Conservation (phyloP, 2,888 invertebrate species). For the Parelbella ahira region DNA sequence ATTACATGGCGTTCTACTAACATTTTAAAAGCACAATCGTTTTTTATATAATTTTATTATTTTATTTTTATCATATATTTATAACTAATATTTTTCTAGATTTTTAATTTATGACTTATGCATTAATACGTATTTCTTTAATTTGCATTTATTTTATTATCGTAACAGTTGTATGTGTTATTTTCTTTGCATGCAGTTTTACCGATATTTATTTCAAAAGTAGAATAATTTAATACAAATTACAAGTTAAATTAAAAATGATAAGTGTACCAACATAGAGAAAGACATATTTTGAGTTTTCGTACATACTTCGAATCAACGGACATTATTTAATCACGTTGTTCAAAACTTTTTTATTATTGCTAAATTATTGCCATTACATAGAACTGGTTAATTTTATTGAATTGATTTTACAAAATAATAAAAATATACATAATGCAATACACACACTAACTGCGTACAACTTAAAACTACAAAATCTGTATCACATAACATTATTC, state of each 20-base stretch:
- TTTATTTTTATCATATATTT: slow-evolving; percentile 14
- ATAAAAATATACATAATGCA: slow-evolving; percentile 27
- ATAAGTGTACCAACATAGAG: too few relatives aligned
- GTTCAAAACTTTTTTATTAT: slow-evolving; percentile 7
- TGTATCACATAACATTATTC: slow-evolving; percentile 74
- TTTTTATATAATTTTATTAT: slow-evolving; percentile 18
- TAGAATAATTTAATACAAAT: too few relatives aligned
- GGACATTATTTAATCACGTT: too few relatives aligned
- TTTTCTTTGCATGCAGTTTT: too few relatives aligned
- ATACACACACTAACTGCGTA: slow-evolving; percentile 30
- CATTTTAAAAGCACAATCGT: slow-evolving; percentile 19
- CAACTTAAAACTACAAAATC: slow-evolving; percentile 50
- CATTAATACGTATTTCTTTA: slow-evolving; percentile 18
- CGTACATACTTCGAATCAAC: too few relatives aligned
- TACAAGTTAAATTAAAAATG: too few relatives aligned
- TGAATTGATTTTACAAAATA: slow-evolving; percentile 4
- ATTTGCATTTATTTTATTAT: too few relatives aligned
- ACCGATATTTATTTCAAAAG: too few relatives aligned
- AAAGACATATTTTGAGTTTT: too few relatives aligned
- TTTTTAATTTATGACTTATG: slow-evolving; percentile 20
- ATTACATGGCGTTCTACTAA: slow-evolving; percentile 53
- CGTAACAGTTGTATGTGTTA: too few relatives aligned
- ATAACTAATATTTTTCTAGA: slow-evolving; percentile 20
- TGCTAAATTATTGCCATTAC: slow-evolving; percentile 29
- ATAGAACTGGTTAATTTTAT: slow-evolving; percentile 11